A percentile compares a stretch with the other conserved stretches of the same genome.
Conservation (phyloP, 2,113 vertebrate genomes). For the Indicator indicator region DNA sequence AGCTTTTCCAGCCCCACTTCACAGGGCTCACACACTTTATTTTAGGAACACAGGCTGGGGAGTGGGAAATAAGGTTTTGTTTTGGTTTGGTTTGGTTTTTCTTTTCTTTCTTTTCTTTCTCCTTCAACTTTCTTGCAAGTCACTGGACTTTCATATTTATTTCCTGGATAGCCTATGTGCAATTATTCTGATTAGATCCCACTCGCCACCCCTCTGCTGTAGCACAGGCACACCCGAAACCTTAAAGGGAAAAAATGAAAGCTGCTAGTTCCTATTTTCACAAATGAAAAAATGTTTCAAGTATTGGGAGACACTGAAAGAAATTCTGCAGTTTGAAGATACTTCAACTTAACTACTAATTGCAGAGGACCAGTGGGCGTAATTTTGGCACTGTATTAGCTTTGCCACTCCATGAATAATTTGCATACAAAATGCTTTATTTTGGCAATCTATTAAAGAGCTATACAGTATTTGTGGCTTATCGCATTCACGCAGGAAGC, state of each 20-base stretch:
- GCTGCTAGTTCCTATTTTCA: constrained; percentile 64
- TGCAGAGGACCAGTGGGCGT: constrained; percentile 92
- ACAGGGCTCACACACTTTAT: not conserved
- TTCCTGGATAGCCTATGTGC: constrained; percentile 39
- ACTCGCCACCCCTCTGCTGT: not conserved
- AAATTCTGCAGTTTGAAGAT: constrained; percentile 81
- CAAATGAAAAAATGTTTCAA: constrained; percentile 75
- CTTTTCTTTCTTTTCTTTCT: not conserved
- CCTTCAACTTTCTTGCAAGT: constrained; percentile 52
- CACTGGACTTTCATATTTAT: constrained; percentile 39
- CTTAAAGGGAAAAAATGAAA: constrained; percentile 67
- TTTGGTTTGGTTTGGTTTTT: not conserved
- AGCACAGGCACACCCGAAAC: not conserved
- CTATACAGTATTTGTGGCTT: constrained; percentile 98
- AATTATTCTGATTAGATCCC: constrained; percentile 66
- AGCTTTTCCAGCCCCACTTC: not conserved
- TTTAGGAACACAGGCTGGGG: not conserved
- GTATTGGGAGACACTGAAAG: constrained; percentile 75
- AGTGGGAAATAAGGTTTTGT: not conserved
- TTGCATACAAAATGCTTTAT: constrained; percentile 99
- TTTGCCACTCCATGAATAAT: constrained; percentile 99
- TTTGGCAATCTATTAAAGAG: constrained; percentile 99
- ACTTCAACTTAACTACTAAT: constrained; percentile 94
- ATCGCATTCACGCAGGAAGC: constrained; percentile 98
- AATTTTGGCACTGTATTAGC: constrained; percentile 94